These are phyloP conservation scores for Drosophila rubida DNA, from an alignment of 2,888 invertebrate species.

Conservation along the genomic window DNA sequence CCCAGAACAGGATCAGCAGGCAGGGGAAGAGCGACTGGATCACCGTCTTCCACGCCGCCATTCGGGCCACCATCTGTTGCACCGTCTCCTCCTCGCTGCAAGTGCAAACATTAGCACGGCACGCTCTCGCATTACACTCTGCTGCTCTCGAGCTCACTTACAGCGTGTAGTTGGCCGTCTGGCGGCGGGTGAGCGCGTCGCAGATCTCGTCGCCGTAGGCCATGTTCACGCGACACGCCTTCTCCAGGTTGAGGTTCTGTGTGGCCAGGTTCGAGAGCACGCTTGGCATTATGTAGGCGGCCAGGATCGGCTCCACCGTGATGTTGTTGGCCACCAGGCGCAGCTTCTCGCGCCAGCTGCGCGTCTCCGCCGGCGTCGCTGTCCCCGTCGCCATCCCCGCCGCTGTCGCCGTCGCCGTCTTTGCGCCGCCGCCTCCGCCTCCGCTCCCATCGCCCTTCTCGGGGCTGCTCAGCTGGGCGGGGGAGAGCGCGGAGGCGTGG, in stretches of 20 bases:
- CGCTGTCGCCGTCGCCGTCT: too few species aligned
- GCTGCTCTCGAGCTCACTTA: too few species aligned
- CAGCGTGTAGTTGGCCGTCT: slow-evolving; percentile 87
- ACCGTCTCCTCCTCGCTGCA: slow-evolving; percentile 88
- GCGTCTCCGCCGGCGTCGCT: slow-evolving; percentile 12
- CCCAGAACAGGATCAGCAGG: slow-evolving; percentile 91
- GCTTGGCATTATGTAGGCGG: slow-evolving; percentile 88
- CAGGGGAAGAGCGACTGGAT: slow-evolving; percentile 93
- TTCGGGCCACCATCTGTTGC: slow-evolving; percentile 91
- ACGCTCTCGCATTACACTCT: too few species aligned
- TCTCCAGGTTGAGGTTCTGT: slow-evolving; percentile 93
- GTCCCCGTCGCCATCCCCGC: slow-evolving; percentile 5
- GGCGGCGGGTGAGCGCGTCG: slow-evolving; percentile 90
- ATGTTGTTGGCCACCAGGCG: slow-evolving; percentile 86
- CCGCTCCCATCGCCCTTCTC: too few species aligned
- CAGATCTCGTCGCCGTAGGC: slow-evolving; percentile 90
- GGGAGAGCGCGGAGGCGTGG: slow-evolving; percentile 25
- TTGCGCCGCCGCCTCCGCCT: slow-evolving; percentile 9
- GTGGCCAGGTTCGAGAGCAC: slow-evolving; percentile 91
- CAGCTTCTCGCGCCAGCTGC: slow-evolving; percentile 85
- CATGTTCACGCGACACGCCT: slow-evolving; percentile 94
- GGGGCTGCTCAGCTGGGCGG: slow-evolving; percentile 3
- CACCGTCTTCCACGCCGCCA: slow-evolving; percentile 94
- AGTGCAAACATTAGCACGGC: too few species aligned
- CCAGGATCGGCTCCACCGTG: slow-evolving; percentile 88